Percentiles rank a stretch among this genome's conserved stretches.
These are phyloP conservation scores for Ptychoptera albimana DNA, from an alignment of 2,888 invertebrate species.

Conservation along the genomic window DNA sequence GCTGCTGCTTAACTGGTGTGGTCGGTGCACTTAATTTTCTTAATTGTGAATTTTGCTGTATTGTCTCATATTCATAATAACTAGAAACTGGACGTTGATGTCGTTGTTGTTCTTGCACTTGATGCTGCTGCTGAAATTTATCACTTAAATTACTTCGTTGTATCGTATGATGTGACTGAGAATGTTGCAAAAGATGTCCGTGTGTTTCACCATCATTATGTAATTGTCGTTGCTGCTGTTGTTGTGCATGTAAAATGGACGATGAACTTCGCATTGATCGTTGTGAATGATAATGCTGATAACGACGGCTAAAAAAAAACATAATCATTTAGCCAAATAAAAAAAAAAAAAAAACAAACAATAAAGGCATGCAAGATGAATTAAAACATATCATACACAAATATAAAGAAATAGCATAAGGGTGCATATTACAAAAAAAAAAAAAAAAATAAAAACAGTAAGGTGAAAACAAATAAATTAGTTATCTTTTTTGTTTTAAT, in stretches of 20 bases:
- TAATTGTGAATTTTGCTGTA: conserved; percentile 45
- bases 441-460: not conserved
- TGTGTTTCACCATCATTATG: conserved; percentile 12
- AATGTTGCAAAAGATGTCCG: conserved; percentile 7
- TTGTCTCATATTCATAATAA: conserved; percentile 72
- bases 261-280: conserved; percentile 31
- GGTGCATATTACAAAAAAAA: conserved; percentile 1
- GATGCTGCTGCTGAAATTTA: conserved; percentile 6
- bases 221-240: not conserved
- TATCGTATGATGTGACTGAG: conserved; percentile 15
- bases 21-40: conserved; percentile 19
- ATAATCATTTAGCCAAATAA: conserved; percentile 5
- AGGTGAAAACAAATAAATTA: not conserved
- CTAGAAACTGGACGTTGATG: conserved; percentile 53
- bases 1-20: conserved; percentile 22
- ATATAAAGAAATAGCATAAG: not conserved
- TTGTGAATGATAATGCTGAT: conserved; percentile 50
- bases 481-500: conserved; percentile 14
- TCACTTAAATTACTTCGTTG: not conserved
- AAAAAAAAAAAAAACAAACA: conserved; percentile 4
- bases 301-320: conserved; percentile 35
- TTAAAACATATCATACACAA: not conserved
- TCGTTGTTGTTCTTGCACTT: conserved; percentile 25
- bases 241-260: conserved; percentile 11
- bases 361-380: not conserved